Conservation (phyloP, 2,113 vertebrate species). For the Paraplagusia blochii region DNA sequence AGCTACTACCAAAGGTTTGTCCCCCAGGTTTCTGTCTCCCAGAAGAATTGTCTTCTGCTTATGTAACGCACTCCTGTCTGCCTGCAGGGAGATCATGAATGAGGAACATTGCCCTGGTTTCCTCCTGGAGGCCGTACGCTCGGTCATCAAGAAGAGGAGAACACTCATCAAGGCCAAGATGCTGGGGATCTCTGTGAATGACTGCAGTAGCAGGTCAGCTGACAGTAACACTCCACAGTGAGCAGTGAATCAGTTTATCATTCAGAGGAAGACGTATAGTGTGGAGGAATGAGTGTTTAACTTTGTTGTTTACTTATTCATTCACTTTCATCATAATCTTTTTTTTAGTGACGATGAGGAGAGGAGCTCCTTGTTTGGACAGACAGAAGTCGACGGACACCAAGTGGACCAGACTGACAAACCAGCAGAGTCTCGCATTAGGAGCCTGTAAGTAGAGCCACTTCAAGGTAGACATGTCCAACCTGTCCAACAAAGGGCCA, state of each 20-base stretch:
- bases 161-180: conserved; percentile 94
- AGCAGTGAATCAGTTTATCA: neutral
- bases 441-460: conserved; percentile 85
- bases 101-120: conserved; percentile 86
- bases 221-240: too few species aligned
- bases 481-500: too few species aligned
- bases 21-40: neutral
- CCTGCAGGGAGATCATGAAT: conserved; percentile 85
- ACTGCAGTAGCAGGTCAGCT: conserved; percentile 86
- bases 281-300: too few species aligned
- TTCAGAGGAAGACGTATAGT: neutral
- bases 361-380: conserved; percentile 68
- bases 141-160: conserved; percentile 84
- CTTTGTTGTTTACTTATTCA: too few species aligned
- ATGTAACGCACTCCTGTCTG: neutral
- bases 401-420: conserved; percentile 69
- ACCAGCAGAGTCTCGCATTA: conserved; percentile 84
- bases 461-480: too few species aligned
- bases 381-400: conserved; percentile 57
- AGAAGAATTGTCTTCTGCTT: neutral
- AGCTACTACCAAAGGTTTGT: conserved; percentile 90
- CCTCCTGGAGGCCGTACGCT: conserved; percentile 84
- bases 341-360: conserved; percentile 84
- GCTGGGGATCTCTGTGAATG: conserved; percentile 83
- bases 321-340: too few species aligned